These are phyloP conservation scores for Machaerirhynchus nigripectus DNA, from an alignment of 2,113 vertebrate genomes.

Conservation along the genomic window DNA sequence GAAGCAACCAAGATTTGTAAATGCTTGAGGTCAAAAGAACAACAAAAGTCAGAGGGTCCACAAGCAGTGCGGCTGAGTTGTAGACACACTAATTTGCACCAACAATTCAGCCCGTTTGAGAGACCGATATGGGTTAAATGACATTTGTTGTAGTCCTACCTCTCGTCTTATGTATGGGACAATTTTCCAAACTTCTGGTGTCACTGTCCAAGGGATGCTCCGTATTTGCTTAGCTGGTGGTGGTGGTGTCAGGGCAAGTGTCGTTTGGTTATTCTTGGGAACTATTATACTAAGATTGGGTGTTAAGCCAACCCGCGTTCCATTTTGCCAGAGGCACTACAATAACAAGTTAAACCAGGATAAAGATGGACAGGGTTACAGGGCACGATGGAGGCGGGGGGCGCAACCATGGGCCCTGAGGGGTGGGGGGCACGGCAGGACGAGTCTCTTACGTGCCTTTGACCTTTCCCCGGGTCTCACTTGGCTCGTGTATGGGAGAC, in stretches of 20 bases:
- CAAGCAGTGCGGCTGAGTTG: background rate
- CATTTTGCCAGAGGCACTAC: background rate
- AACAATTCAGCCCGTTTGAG: background rate
- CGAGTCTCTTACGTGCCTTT: accelerated
- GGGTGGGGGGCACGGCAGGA: background rate
- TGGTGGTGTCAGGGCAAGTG: background rate
- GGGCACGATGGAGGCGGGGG: background rate
- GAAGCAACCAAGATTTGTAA: background rate
- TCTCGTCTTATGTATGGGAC: background rate
- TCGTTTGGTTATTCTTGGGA: background rate
- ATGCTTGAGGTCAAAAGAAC: background rate
- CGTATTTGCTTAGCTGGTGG: background rate
- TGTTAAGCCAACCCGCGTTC: background rate
- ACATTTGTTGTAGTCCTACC: background rate
- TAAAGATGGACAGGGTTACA: background rate
- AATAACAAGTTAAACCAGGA: too few relatives aligned
- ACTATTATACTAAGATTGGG: background rate
- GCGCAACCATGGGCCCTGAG: too few relatives aligned
- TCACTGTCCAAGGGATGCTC: background rate
- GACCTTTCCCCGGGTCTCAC: background rate
- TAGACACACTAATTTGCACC: background rate
- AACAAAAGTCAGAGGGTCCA: background rate
- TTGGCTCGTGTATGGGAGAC: accelerated
- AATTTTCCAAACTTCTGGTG: background rate
- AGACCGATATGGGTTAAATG: background rate